Conservation (phyloP, 2,888 invertebrate species). For the Caenorhabditis sinica region DNA sequence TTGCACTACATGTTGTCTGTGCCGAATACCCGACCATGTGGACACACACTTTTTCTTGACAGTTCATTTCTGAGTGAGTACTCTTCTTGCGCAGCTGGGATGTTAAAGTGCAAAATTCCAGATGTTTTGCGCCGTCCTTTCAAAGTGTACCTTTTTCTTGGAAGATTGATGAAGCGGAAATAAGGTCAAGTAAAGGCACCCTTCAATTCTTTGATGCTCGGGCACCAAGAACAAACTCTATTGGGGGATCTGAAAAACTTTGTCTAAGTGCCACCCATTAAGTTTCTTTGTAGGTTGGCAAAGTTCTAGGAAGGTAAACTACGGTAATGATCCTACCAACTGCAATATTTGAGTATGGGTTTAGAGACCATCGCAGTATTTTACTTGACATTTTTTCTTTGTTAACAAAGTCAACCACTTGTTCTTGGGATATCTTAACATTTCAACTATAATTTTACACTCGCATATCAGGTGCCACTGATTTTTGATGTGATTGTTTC, state of each 20-base stretch:
- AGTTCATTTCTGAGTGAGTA: neutral
- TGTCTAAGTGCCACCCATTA: too few relatives aligned
- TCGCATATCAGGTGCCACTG: neutral
- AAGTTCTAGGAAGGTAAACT: slow-evolving; percentile 12
- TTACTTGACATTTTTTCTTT: slow-evolving; percentile 7
- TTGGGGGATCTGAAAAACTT: neutral
- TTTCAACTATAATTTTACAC: slow-evolving; percentile 30
- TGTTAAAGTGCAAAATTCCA: neutral
- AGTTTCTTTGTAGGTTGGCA: neutral
- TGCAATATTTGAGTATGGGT: slow-evolving; percentile 6
- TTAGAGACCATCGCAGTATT: slow-evolving; percentile 15
- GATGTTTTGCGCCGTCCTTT: neutral
- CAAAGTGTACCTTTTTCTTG: neutral
- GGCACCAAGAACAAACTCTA: neutral
- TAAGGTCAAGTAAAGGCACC: neutral
- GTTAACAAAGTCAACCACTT: slow-evolving; percentile 13
- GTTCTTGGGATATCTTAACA: slow-evolving; percentile 7
- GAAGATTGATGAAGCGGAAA: neutral
- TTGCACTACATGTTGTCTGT: slow-evolving; percentile 35
- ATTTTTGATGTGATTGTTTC: slow-evolving; percentile 30
- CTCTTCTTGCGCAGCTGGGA: neutral
- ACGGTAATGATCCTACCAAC: neutral
- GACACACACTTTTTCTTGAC: slow-evolving; percentile 13
- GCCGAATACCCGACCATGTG: slow-evolving; percentile 9
- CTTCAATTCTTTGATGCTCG: neutral